A percentile compares a stretch with the other conserved stretches of the same genome.
Evolutionary conservation across 2,113 vertebrate species (phyloP).

Genomic region (Sigmodon hispidus): DNA sequence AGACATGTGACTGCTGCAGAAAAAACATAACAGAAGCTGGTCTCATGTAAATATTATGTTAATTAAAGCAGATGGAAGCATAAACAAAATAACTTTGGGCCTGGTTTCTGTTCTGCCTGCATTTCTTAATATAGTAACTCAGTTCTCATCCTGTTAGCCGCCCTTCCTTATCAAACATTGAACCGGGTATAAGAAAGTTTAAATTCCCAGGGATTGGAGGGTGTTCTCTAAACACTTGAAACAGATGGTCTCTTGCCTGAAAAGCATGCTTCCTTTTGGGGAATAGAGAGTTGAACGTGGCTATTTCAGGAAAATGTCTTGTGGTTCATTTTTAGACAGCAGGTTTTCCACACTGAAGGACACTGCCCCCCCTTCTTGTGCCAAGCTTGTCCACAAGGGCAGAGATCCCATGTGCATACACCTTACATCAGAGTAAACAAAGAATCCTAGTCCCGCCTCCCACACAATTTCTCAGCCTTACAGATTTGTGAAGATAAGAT

Average conservation of each 20-base stretch:
- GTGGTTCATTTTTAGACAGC: neutral
- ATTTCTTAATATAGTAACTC: constrained; percentile 87
- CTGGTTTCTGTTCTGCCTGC: constrained; percentile 85
- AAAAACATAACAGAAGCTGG: constrained; percentile 76
- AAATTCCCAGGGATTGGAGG: constrained; percentile 84
- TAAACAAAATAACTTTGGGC: constrained; percentile 85
- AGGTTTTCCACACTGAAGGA: neutral
- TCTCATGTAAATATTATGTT: constrained; percentile 84
- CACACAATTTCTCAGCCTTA: neutral
- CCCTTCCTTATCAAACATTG: constrained; percentile 81
- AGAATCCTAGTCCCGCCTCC: neutral
- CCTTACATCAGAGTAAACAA: neutral
- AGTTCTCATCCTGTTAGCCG: constrained; percentile 83
- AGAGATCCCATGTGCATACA: neutral
- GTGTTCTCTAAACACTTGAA: constrained; percentile 83
- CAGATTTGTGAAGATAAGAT: neutral
- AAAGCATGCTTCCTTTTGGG: constrained; percentile 68
- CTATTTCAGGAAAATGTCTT: constrained; percentile 54
- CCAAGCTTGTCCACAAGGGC: neutral
- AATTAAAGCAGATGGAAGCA: constrained; percentile 86
- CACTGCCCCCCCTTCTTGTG: neutral
- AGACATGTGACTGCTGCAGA: constrained; percentile 63
- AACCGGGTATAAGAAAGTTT: constrained; percentile 87
- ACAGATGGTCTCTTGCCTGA: constrained; percentile 84
- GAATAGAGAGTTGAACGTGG: constrained; percentile 31